A percentile compares a stretch with the other conserved stretches of the same genome.
These are phyloP conservation scores for Drosophila conformis DNA, from an alignment of 2,888 invertebrate species.

Conservation along the genomic window DNA sequence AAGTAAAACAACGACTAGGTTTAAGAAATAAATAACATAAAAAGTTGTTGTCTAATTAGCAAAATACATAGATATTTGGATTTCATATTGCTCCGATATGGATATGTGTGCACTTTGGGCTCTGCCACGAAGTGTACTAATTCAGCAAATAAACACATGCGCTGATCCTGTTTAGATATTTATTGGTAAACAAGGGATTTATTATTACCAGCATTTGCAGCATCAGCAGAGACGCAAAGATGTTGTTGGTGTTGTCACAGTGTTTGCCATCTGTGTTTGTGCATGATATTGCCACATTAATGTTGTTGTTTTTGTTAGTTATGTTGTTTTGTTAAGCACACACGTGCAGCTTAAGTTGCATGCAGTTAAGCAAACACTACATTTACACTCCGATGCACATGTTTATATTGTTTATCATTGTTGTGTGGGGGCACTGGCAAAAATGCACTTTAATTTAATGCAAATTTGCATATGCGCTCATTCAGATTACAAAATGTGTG, in stretches of 20 bases:
- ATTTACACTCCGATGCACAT: conserved; percentile 20
- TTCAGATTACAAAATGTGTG: conserved; percentile 24
- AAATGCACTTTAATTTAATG: conserved; percentile 44
- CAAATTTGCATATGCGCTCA: conserved; percentile 39
- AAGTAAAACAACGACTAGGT: neutral
- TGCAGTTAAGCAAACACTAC: conserved; percentile 37
- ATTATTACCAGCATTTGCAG: conserved; percentile 72
- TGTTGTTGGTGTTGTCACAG: conserved; percentile 18
- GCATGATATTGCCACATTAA: conserved; percentile 31
- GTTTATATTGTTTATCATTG: neutral
- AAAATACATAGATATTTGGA: neutral
- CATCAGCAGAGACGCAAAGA: conserved; percentile 55
- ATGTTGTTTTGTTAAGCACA: conserved; percentile 32
- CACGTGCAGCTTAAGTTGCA: conserved; percentile 72
- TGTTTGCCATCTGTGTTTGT: conserved; percentile 41
- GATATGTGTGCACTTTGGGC: neutral
- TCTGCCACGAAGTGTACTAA: conserved; percentile 2
- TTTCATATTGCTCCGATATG: neutral
- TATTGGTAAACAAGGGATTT: conserved; percentile 76
- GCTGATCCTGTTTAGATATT: conserved; percentile 57
- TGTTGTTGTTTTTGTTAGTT: conserved; percentile 34
- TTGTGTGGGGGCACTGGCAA: conserved; percentile 7
- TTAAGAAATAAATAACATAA: neutral
- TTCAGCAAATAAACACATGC: conserved; percentile 31
- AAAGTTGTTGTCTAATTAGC: conserved; percentile 11